phyloP scores from a whole-genome alignment of 2,797 vertebrate genomes.

The Myioborus miniatus region DNA sequence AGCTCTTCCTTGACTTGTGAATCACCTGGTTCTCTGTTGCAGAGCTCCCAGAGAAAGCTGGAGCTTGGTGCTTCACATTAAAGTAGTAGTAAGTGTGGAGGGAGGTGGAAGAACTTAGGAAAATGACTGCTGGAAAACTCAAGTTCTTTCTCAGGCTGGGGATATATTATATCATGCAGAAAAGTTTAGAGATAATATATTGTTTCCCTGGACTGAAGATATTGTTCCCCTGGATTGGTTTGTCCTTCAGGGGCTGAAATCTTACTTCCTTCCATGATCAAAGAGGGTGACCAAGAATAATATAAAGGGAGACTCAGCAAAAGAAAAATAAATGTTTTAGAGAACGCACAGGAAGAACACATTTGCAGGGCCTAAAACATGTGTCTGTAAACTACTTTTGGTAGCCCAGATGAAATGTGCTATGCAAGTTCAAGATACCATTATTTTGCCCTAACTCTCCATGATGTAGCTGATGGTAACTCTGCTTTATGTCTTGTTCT shows the following conservation, averaged over 20 bases:
- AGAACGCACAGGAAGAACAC: not conserved
- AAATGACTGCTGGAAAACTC: not conserved
- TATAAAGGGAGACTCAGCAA: not conserved
- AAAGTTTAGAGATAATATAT: not conserved
- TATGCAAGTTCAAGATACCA: not conserved
- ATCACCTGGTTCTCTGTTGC: not conserved
- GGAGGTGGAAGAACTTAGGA: not conserved
- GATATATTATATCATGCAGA: not conserved
- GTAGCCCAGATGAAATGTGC: not conserved
- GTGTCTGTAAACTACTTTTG: not conserved
- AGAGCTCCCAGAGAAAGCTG: not conserved
- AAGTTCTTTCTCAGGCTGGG: not conserved
- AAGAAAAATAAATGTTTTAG: not conserved
- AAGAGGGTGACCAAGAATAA: not conserved
- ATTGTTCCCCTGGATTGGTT: not conserved
- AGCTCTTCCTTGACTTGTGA: not conserved
- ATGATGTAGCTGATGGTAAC: not conserved
- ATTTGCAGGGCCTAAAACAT: not conserved
- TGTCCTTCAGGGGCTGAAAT: not conserved
- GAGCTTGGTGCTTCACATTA: not conserved
- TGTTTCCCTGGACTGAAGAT: not conserved
- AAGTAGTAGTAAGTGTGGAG: not conserved
- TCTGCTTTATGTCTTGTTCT: not conserved
- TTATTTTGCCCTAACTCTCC: not conserved
- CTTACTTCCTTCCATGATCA: not conserved